Evolutionary conservation across 1,140 invertebrate genomes (phyloP).

Genomic region (Apis dorsata): DNA sequence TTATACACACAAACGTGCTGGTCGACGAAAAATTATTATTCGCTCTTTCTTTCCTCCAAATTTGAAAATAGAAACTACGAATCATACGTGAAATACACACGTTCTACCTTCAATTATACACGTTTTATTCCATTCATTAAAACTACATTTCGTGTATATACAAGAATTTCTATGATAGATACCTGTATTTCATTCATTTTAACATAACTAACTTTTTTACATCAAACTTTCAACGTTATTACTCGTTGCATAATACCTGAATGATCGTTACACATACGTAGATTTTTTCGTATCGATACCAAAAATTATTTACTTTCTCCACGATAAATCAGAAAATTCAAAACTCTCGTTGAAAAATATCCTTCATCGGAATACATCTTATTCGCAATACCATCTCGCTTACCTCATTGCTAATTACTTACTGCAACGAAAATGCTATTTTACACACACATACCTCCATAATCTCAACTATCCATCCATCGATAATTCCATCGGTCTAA

Average conservation of each 20-base stretch:
- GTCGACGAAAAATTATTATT: conserved; percentile 3
- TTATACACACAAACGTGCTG: background rate
- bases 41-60: background rate
- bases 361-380: no score
- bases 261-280: no score
- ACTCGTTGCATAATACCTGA: background rate
- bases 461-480: background rate
- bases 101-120: background rate
- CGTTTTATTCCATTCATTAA: conserved; percentile 1
- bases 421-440: background rate
- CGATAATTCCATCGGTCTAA: background rate
- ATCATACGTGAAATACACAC: background rate
- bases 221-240: no score
- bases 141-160: background rate
- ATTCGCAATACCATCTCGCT: background rate
- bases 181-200: no score
- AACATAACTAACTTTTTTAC: no score
- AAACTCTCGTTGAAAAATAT: no score
- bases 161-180: background rate
- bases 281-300: background rate
- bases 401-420: conserved; percentile 2
- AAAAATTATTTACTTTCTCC: background rate
- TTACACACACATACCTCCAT: no score
- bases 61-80: background rate
- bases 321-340: no score